A percentile compares a stretch with the other conserved stretches of the same genome.
These are phyloP conservation scores for Neogobius melanostomus DNA, from an alignment of 2,113 vertebrate species.

Conservation along the genomic window DNA sequence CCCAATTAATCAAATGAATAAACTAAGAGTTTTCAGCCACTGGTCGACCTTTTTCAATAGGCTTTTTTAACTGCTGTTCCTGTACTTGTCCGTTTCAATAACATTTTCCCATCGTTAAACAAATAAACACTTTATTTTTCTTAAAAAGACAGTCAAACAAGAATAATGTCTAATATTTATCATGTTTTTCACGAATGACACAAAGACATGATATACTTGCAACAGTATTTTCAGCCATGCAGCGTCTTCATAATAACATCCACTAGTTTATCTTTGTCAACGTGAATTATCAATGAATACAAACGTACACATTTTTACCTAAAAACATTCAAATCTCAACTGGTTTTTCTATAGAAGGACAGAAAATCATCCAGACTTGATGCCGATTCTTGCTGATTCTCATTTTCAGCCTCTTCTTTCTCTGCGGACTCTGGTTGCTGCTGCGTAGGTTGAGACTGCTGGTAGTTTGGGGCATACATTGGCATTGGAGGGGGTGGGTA, in stretches of 20 bases:
- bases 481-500: constrained; percentile 9
- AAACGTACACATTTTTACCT: not conserved
- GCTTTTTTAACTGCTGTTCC: too few relatives aligned
- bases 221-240: too few relatives aligned
- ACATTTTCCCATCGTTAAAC: too few relatives aligned
- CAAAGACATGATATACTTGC: not conserved
- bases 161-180: not conserved
- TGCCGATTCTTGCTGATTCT: constrained; percentile 9
- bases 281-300: too few relatives aligned
- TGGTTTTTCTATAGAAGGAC: constrained; percentile 65
- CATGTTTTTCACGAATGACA: not conserved
- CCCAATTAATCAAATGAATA: too few relatives aligned
- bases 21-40: too few relatives aligned
- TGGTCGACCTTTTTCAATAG: too few relatives aligned
- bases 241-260: too few relatives aligned
- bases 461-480: constrained; percentile 26
- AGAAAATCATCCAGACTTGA: constrained; percentile 70
- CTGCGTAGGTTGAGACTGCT: constrained; percentile 16
- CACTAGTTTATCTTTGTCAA: too few relatives aligned
- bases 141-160: too few relatives aligned
- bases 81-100: too few relatives aligned
- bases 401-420: constrained; percentile 49
- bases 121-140: too few relatives aligned
- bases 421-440: constrained; percentile 31
- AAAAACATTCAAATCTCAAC: constrained; percentile 25